Evolutionary conservation across 92 coral and sea anemone species (phyloP).

Genomic region (Diadumene lineata): DNA sequence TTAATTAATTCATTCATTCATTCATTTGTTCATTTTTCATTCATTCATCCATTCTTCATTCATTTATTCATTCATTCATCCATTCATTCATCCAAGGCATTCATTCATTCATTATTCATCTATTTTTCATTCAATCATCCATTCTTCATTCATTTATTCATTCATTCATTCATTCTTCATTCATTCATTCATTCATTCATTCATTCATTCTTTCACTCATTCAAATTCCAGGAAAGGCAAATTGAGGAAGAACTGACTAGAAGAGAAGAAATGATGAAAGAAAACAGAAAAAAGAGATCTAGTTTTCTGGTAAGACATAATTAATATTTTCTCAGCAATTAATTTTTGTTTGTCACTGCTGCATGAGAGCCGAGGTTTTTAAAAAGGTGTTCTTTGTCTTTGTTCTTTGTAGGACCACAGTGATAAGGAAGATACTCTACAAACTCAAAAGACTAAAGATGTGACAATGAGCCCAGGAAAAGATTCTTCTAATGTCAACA

Average conservation of each 20-base stretch:
- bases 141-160: no score
- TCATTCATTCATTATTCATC: no score
- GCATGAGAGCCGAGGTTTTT: no score
- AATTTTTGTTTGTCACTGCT: no score
- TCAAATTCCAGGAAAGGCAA: constrained; percentile 72
- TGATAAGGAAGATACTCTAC: constrained; percentile 46
- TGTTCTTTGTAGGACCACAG: constrained; percentile 55
- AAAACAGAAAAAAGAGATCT: constrained; percentile 65
- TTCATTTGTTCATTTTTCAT: no score
- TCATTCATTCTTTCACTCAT: no score
- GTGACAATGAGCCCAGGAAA: constrained; percentile 40
- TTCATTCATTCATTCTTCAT: background rate
- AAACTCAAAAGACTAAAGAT: constrained; percentile 54
- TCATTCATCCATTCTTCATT: no score
- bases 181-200: background rate
- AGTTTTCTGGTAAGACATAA: constrained; percentile 37
- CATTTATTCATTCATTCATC: no score
- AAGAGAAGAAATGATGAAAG: constrained; percentile 79
- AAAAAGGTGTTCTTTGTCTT: background rate
- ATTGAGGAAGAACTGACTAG: constrained; percentile 88
- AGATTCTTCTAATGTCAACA: constrained; percentile 37
- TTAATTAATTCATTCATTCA: no score
- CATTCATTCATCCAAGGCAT: no score
- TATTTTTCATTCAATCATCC: no score
- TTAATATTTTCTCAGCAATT: background rate